These are phyloP conservation scores for Coregonus ussuriensis DNA, from an alignment of 2,797 vertebrate genomes.

Conservation along the genomic window DNA sequence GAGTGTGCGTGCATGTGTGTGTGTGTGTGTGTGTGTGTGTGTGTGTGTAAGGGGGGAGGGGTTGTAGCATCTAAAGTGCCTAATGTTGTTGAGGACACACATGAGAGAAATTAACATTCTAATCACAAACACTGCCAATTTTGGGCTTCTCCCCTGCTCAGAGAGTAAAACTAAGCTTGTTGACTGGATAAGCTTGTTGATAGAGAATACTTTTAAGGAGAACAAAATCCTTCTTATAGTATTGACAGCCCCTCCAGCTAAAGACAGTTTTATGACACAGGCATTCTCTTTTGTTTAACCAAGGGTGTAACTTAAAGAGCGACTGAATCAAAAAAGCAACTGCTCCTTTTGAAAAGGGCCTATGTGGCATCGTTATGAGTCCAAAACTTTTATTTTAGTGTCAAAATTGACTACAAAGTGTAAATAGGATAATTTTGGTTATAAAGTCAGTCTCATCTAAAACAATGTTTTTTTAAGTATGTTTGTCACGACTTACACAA, in stretches of 20 bases:
- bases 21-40: slow-evolving; percentile 1
- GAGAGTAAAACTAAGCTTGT: background rate
- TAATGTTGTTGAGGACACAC: slow-evolving; percentile 30
- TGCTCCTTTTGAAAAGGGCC: no score
- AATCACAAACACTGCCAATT: slow-evolving; percentile 17
- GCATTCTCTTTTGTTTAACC: background rate
- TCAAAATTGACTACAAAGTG: no score
- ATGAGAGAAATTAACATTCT: slow-evolving; percentile 43
- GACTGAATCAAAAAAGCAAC: no score
- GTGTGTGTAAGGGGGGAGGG: slow-evolving; percentile 29
- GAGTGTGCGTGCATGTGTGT: background rate
- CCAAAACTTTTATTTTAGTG: no score
- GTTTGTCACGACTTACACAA: no score
- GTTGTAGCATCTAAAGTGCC: slow-evolving; percentile 13
- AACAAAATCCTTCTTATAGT: background rate
- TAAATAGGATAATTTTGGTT: no score
- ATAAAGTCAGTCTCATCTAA: no score
- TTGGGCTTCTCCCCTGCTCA: slow-evolving; percentile 8
- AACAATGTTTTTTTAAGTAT: no score
- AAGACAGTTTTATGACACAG: background rate
- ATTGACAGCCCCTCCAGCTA: background rate
- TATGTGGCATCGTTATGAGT: no score
- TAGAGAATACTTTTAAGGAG: background rate
- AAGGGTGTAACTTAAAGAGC: background rate
- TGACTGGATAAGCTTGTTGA: slow-evolving; percentile 1